Percentiles rank a stretch among this genome's conserved stretches.
Conservation (phyloP, 2,888 invertebrate species). For the Scrobipalpa costella region DNA sequence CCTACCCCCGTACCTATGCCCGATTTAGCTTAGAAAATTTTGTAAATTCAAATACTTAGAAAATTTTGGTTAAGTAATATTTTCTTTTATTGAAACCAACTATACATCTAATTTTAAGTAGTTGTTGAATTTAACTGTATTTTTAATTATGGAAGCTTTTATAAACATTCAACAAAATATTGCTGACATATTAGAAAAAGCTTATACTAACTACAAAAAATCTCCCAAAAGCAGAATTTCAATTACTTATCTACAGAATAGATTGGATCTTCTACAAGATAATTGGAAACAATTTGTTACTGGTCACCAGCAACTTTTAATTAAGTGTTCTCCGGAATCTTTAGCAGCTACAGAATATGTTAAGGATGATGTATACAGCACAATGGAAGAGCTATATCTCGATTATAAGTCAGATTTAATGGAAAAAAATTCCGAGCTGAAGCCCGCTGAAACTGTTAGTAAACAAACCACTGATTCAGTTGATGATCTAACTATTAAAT, state of each 20-base stretch:
- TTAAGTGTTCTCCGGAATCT: background rate
- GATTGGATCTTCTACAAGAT: slow-evolving; percentile 9
- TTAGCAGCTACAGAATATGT: background rate
- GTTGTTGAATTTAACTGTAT: background rate
- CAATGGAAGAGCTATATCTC: background rate
- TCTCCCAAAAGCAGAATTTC: background rate
- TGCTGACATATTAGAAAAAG: background rate
- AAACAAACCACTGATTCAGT: no score
- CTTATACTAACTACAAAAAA: background rate
- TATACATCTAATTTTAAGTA: no score
- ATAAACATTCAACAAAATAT: background rate
- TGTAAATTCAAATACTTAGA: no score
- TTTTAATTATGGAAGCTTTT: background rate
- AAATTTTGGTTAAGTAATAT: no score
- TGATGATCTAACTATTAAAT: background rate
- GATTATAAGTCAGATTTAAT: slow-evolving; percentile 3
- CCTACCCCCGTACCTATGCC: no score
- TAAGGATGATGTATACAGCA: background rate
- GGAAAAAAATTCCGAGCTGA: background rate
- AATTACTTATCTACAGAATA: background rate
- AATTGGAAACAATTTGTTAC: background rate
- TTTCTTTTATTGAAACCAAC: background rate
- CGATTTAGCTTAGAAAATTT: no score
- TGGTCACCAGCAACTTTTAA: background rate
- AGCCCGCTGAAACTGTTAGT: background rate